Evolutionary conservation across 2,888 invertebrate genomes (phyloP).

Genomic region (Epirrhoe alternata): DNA sequence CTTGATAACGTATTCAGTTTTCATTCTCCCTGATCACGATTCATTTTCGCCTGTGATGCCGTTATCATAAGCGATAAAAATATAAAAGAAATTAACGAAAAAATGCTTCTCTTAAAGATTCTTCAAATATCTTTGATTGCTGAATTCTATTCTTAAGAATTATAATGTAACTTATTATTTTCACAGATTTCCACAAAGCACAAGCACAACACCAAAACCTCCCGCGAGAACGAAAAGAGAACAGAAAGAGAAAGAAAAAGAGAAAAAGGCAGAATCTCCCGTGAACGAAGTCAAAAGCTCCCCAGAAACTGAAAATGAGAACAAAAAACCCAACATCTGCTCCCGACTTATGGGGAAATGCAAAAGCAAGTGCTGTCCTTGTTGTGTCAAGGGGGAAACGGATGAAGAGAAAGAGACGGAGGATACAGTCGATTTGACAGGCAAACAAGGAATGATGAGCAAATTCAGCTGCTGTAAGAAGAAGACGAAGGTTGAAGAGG

Average conservation of each 20-base stretch:
- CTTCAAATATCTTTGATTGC: too few relatives aligned
- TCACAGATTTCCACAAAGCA: conserved; percentile 78
- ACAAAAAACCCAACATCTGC: conserved; percentile 68
- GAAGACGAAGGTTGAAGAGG: conserved; percentile 71
- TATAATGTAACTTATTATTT: not conserved
- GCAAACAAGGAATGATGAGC: conserved; percentile 61
- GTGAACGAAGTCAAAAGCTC: conserved; percentile 40
- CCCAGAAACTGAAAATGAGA: conserved; percentile 39
- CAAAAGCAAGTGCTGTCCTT: conserved; percentile 78
- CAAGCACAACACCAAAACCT: conserved; percentile 77
- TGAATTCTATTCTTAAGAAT: not conserved
- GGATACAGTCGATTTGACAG: conserved; percentile 38
- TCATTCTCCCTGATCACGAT: too few relatives aligned
- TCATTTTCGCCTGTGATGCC: too few relatives aligned
- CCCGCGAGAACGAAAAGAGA: conserved; percentile 68
- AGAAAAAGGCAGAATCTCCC: conserved; percentile 29
- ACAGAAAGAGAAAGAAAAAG: conserved; percentile 57
- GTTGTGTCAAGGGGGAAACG: conserved; percentile 69
- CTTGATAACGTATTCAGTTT: too few relatives aligned
- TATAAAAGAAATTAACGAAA: too few relatives aligned
- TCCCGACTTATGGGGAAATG: conserved; percentile 73
- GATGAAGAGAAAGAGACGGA: conserved; percentile 53
- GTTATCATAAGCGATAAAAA: too few relatives aligned
- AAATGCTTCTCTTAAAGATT: too few relatives aligned
- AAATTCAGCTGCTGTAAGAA: conserved; percentile 72